Evolutionary conservation across 53 echinoderm and acorn worm genomes (phyloP), one percentile per base, ranked within the genome.

Genomic region (Holothuria leucospilota): DNA sequence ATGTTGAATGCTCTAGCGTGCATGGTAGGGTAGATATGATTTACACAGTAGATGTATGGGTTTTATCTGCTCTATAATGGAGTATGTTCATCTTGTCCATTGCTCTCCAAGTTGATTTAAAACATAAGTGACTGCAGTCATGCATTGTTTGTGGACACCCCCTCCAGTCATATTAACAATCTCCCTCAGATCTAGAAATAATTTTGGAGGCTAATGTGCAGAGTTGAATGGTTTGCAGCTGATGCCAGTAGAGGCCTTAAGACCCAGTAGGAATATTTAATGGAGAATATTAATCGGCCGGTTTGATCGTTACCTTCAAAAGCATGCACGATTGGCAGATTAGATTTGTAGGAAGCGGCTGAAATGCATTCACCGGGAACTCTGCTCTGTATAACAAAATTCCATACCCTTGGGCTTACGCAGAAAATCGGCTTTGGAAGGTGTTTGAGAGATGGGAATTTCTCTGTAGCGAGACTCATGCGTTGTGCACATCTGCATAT

Each of bases 301-400:
- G 49, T 75, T 75, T 75, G 53, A 75, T 75, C 51, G 51, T 75
- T 75, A 75, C 75, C 75, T 75, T 75, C 52, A 52, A 51, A 74
- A 28, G 34, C 52, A 49, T 49, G 53, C 75, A 75, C 51, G 75
- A 23, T 75, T 75, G 75, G 75, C 28, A 46, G 75, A 75, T 75
- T 75, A 75, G 75, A 51, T 75, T 75, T 42, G 20, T 53, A 51
- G 75, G 53, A 46, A 52, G 28, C 28, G 23, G 25, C 52, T 46
- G 56, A 75, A 52, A 75, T 75, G 75, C 75, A 51, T 75, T 75
- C 75, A 12, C 27, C 25, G 15, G 75, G 75, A 75, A 25, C 40
- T 72, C 25, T 46, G 24, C 5, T 28, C 11, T 24, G 25, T 15
- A 51, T 51, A 49, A 27, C 8, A 75, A 75, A 51, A 49, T 75